Base-by-base conservation (phyloP, 2,113 vertebrate genomes). In the Danio rerio region DNA sequence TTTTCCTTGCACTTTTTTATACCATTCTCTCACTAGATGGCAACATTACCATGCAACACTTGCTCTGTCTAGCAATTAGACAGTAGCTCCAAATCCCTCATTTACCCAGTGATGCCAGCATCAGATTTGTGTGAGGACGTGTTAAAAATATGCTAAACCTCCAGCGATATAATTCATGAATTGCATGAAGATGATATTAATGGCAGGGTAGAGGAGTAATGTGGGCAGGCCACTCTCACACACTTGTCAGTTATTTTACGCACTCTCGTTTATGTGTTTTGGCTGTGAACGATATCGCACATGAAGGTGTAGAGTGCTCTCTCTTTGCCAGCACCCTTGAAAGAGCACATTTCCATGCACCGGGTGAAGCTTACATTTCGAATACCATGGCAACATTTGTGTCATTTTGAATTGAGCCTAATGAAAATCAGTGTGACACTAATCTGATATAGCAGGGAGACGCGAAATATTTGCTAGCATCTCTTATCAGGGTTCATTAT, bases 11-110 rank as follows among this genome's bases (percentile, higher is more conserved):
- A 72, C 21, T 59, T 58, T 78, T 83, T 80, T 68, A n/a, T n/a
- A 75, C 4, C 43, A 70, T 72, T 13, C 12, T 61, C 59, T 83
- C 86, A 87, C 84, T 86, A 86, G 84, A 80, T 85, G 86, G 86
- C 84, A 84, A 87, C 81, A 76, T 82, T 77, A 65, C n/a, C 49
- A 79, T 70, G 53, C 66, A 55, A 45, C 78, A 43, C 56, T 56
- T 18, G 18, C 11, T 20, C 31, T 61, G 49, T 9, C 31, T 0
- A 55, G 52, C 1, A 59, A 63, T 31, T 20, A 65, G 16, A 10
- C 52, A 71, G 52, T 52, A 81, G 9, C 6, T 78, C 45, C 65
- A 58, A 49, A 80, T 47, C 15, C 71, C 2, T 63, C 9, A 13
- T 49, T n/a, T 53, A 63, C 45, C 9, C 52, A 50, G 40, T 15